Evolutionary conservation across 2,888 invertebrate species (phyloP).

Genomic region (Drymonia ruficornis): DNA sequence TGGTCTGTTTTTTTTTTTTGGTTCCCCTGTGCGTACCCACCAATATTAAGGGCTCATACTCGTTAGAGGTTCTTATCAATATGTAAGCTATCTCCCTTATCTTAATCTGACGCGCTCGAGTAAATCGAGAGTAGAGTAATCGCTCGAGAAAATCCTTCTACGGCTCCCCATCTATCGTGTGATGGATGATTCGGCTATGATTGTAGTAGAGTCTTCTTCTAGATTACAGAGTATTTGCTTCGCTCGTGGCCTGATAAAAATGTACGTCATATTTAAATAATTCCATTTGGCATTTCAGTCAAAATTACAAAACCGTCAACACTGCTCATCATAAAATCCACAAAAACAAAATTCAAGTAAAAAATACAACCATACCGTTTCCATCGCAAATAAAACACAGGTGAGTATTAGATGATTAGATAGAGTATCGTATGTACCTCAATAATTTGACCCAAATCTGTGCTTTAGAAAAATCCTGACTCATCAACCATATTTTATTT

Average conservation of each 20-base stretch:
- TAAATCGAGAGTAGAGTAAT: no score
- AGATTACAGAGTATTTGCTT: background rate
- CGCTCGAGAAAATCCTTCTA: no score
- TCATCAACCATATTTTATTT: background rate
- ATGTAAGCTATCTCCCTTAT: no score
- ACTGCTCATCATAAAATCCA: slow-evolving; percentile 21
- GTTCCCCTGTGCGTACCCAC: no score
- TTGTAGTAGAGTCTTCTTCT: background rate
- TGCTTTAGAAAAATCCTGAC: background rate
- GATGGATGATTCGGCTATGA: no score
- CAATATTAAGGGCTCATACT: no score
- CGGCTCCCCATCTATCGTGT: no score
- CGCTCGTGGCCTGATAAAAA: background rate
- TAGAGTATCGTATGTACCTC: background rate
- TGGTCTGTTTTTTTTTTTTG: no score
- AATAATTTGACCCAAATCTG: slow-evolving; percentile 51
- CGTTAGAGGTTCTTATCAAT: no score
- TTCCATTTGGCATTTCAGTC: slow-evolving; percentile 49
- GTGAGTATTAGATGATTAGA: slow-evolving; percentile 23
- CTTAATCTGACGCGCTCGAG: no score
- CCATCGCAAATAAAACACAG: slow-evolving; percentile 22
- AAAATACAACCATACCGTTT: slow-evolving; percentile 23
- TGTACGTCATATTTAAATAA: slow-evolving; percentile 8
- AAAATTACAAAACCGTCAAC: slow-evolving; percentile 42
- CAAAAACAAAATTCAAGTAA: slow-evolving; percentile 48